A percentile compares a stretch with the other conserved stretches of the same genome.
Evolutionary conservation across 2,113 vertebrate species (phyloP).

Genomic region (Lamprotornis superbus): DNA sequence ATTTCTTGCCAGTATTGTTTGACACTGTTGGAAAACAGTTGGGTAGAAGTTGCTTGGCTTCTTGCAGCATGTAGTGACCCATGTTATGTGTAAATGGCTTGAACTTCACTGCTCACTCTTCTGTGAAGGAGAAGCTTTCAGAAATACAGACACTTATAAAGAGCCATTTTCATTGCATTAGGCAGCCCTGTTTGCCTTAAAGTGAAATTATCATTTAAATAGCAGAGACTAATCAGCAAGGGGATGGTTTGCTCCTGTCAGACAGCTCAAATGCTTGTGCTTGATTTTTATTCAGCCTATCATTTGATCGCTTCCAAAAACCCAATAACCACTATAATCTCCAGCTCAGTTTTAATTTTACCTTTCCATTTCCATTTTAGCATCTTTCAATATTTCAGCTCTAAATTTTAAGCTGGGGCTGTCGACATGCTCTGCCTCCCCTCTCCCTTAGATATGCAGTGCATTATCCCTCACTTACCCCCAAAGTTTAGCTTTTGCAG

Average conservation of each 20-base stretch:
- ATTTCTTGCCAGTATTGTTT: background rate
- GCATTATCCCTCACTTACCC: background rate
- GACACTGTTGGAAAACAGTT: background rate
- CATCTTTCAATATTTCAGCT: background rate
- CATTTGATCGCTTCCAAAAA: background rate
- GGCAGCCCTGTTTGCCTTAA: conserved; percentile 5
- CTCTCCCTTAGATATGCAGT: background rate
- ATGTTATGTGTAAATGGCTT: conserved; percentile 10
- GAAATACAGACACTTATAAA: background rate
- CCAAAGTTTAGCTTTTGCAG: background rate
- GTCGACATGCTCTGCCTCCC: fast-evolving
- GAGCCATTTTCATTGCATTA: conserved; percentile 10
- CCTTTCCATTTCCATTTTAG: background rate
- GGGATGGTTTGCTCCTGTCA: background rate
- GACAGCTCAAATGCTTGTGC: background rate
- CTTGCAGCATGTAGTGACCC: conserved; percentile 3
- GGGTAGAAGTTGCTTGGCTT: background rate
- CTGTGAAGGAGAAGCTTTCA: conserved; percentile 47
- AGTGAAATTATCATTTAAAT: conserved; percentile 58
- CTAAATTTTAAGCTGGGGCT: background rate
- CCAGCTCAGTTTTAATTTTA: background rate
- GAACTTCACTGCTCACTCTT: background rate
- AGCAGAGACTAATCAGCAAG: conserved; percentile 7
- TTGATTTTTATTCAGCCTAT: conserved; percentile 26
- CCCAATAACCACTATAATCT: background rate